phyloP scores from a whole-genome alignment of 2,797 vertebrate genomes.

The Acrossocheilus wenchowensis region DNA sequence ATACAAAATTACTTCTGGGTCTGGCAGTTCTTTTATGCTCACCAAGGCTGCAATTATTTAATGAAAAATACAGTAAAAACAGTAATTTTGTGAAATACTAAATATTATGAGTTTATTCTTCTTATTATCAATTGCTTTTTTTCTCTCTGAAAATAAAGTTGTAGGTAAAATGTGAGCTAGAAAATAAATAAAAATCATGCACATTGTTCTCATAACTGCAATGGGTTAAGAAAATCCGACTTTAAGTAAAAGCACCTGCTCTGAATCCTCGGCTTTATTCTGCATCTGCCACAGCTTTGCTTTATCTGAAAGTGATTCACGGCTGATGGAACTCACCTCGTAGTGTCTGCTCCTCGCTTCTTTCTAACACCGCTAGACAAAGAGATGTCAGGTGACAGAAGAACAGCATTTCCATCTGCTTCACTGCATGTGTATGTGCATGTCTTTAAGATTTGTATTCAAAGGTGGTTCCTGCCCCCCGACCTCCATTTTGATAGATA shows the following conservation, averaged over 20 bases:
- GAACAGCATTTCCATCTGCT: not conserved
- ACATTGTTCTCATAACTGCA: not conserved
- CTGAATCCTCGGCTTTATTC: conserved; percentile 2
- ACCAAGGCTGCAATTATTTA: no score
- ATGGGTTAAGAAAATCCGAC: not conserved
- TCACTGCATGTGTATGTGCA: not conserved
- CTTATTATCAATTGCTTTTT: not conserved
- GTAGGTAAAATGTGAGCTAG: not conserved
- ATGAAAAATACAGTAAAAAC: no score
- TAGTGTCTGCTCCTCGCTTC: not conserved
- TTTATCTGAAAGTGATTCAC: conserved; percentile 17
- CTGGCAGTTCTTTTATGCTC: not conserved
- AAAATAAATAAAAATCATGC: not conserved
- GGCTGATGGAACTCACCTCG: not conserved
- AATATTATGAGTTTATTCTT: not conserved
- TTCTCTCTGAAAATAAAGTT: not conserved
- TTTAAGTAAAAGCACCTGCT: not conserved
- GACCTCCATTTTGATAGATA: conserved; percentile 16
- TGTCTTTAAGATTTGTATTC: conserved; percentile 33
- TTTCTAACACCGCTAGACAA: not conserved
- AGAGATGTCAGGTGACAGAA: conserved; percentile 2
- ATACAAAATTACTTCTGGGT: not conserved
- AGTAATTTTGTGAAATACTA: no score
- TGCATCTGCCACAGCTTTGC: not conserved
- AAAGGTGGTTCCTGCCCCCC: not conserved